A percentile compares a stretch with the other conserved stretches of the same genome.
phyloP scores from a whole-genome alignment of 2,888 invertebrate genomes.

The Ennomos fuscantarius region DNA sequence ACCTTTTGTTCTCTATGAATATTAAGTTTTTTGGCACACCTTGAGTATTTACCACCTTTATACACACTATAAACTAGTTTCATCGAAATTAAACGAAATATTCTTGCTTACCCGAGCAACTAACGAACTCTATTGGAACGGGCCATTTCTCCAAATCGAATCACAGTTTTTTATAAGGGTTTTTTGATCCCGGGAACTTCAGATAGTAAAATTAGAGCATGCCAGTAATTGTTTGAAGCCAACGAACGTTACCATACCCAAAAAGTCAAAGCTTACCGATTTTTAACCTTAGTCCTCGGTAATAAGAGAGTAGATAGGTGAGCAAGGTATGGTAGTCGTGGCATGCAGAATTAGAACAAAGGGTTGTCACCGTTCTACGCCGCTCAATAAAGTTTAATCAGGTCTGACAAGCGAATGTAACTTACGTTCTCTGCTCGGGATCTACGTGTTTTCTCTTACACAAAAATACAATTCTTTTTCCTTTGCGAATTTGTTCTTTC shows the following conservation, averaged over 20 bases:
- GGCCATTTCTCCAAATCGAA: constrained; percentile 59
- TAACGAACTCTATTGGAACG: constrained; percentile 49
- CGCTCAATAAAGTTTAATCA: constrained; percentile 75
- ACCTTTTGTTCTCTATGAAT: too few relatives aligned
- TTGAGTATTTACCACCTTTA: constrained; percentile 12
- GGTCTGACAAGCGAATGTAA: constrained; percentile 58
- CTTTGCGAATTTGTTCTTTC: constrained; percentile 15
- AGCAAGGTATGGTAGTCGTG: constrained; percentile 44
- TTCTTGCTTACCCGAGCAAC: constrained; percentile 40
- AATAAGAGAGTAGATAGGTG: constrained; percentile 32
- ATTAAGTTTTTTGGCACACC: too few relatives aligned
- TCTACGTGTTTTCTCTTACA: constrained; percentile 29
- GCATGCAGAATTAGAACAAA: constrained; percentile 69
- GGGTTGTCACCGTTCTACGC: constrained; percentile 67
- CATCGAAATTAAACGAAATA: constrained; percentile 29
- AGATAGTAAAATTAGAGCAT: constrained; percentile 71
- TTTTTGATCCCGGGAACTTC: constrained; percentile 56
- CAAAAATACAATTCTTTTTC: constrained; percentile 24
- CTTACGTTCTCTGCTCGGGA: constrained; percentile 43
- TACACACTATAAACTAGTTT: constrained; percentile 18
- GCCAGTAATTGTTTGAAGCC: constrained; percentile 65
- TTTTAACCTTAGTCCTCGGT: constrained; percentile 29
- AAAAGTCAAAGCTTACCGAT: constrained; percentile 8
- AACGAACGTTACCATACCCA: constrained; percentile 45
- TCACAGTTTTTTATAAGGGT: constrained; percentile 53